Evolutionary conservation across 2,888 invertebrate species (phyloP).

Genomic region (Syrista parreyssii): DNA sequence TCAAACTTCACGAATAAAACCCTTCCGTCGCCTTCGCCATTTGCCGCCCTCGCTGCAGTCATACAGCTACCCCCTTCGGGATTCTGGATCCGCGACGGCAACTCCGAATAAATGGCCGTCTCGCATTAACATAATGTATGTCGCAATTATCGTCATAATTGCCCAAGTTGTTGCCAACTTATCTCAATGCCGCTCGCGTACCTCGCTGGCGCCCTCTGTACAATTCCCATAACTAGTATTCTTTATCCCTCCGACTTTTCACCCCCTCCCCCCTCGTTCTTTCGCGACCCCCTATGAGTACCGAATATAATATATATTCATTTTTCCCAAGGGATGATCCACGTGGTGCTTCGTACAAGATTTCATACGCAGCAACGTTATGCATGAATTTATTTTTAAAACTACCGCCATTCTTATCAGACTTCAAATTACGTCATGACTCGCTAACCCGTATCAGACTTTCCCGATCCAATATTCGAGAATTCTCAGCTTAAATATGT

Average conservation of each 20-base stretch:
- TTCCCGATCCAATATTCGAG: no score
- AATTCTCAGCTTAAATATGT: no score
- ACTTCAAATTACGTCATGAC: no score
- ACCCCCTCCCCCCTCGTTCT: neutral
- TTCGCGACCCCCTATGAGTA: no score
- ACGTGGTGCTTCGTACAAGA: no score
- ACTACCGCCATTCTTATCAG: no score
- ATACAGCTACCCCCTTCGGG: neutral
- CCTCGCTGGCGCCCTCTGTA: neutral
- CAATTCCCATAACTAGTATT: neutral
- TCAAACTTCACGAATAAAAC: constrained; percentile 50
- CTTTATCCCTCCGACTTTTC: constrained; percentile 12
- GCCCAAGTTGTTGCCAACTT: constrained; percentile 60
- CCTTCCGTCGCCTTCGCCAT: constrained; percentile 20
- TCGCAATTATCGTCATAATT: constrained; percentile 61
- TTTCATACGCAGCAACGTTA: no score
- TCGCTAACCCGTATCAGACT: no score
- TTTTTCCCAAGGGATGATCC: no score
- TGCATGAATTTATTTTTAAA: no score
- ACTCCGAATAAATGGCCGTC: constrained; percentile 49
- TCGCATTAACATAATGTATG: constrained; percentile 60
- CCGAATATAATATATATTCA: no score
- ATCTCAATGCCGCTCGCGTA: constrained; percentile 40
- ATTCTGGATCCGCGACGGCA: constrained; percentile 13
- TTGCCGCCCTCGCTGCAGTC: neutral